These are phyloP conservation scores for Rhyacichthys aspro DNA, from an alignment of 2,797 vertebrate genomes.

Conservation along the genomic window DNA sequence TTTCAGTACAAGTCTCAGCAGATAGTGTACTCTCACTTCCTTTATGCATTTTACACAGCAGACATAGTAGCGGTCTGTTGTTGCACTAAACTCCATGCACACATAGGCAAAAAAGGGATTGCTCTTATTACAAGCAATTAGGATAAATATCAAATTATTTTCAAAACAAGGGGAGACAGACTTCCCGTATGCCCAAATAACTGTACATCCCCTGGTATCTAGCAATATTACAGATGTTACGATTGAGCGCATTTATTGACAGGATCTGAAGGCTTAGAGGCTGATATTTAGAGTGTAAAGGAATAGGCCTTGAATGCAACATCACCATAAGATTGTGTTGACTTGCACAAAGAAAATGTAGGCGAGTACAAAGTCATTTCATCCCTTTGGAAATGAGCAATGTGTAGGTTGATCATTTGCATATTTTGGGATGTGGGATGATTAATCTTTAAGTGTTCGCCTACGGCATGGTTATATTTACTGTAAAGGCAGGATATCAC, in stretches of 20 bases:
- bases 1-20: neutral
- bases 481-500: slow-evolving; percentile 7
- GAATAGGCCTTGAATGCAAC: neutral
- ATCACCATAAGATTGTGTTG: slow-evolving; percentile 30
- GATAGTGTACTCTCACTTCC: slow-evolving; percentile 8
- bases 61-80: slow-evolving; percentile 39
- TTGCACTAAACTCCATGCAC: too few relatives aligned
- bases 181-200: too few relatives aligned
- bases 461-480: slow-evolving; percentile 2
- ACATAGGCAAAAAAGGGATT: too few relatives aligned
- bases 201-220: too few relatives aligned
- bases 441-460: slow-evolving; percentile 3
- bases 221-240: too few relatives aligned
- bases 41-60: slow-evolving; percentile 22
- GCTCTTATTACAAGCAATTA: too few relatives aligned
- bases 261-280: too few relatives aligned
- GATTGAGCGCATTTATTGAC: too few relatives aligned
- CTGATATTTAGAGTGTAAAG: too few relatives aligned
- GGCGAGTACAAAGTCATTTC: slow-evolving; percentile 12
- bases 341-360: slow-evolving; percentile 25
- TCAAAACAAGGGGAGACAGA: too few relatives aligned
- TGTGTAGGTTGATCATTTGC: slow-evolving; percentile 28
- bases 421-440: slow-evolving; percentile 23
- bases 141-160: too few relatives aligned
- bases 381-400: slow-evolving; percentile 46